Base-by-base conservation (phyloP, 2,797 vertebrate genomes). In the Anguilla obscura region DNA sequence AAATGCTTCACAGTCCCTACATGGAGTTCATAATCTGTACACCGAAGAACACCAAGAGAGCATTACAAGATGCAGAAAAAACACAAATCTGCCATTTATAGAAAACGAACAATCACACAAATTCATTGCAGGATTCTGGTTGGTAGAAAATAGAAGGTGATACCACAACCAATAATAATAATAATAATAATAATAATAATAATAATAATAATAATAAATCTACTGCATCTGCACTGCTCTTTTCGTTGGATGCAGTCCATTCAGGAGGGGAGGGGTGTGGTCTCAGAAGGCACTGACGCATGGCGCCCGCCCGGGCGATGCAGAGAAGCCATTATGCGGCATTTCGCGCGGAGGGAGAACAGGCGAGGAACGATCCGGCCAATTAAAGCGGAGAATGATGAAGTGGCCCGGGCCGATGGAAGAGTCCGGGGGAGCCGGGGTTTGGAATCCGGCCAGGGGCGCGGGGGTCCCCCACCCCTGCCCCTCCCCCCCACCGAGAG, bases 371-470 rank as follows among this genome's bases (percentile, higher is more conserved):
- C 45, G 79, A 82, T 50, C 40, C 21, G 40, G 79, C 18, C 79
- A 82, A 82, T 82, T 50, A 82, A 50, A 48, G 79, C 10, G 18
- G 79, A n/a, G 79, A 82, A 82, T 48, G 79, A 82, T 48, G 79
- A 79, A 79, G 74, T 79, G 79, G 40, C 40, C 40, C 79, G 8
- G 79, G 45, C 79, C 24, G 40, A 5, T 21, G 3, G 40, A 12
- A 50, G 79, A 82, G 45, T 6, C 74, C 74, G 79, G 79, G 36
- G 45, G 18, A 50, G 79, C 50, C 21, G 18, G 74, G 45, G 45
- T 50, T 50, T 82, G 79, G 79, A 50, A 82, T 6, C 6, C 40
- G 8, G 79, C 79, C 79, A 50, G 79, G 79, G 45, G 79, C 0
- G 21, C 8, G 18, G 45, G 79, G 36, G 79, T 30, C 21, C 40